A percentile compares a stretch with the other conserved stretches of the same genome.
phyloP scores from a whole-genome alignment of 2,797 vertebrate species.

The Onychomys arenicola region DNA sequence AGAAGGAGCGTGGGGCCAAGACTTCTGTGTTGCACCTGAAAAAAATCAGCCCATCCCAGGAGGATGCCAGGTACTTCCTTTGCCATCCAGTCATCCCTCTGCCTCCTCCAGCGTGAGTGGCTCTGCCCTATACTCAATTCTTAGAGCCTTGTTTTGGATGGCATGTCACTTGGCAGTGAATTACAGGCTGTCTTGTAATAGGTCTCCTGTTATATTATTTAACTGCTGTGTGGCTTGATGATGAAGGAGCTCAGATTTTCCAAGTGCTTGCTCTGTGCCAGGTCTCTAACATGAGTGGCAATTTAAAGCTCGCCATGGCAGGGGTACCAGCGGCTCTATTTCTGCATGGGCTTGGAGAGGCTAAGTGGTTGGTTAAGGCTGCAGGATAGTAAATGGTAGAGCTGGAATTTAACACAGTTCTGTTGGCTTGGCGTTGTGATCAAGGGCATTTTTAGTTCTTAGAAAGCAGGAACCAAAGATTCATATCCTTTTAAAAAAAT shows the following conservation, averaged over 20 bases:
- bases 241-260: conserved; percentile 41
- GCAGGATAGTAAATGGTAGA: background rate
- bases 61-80: background rate
- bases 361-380: background rate
- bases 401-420: conserved; percentile 1
- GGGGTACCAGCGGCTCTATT: background rate
- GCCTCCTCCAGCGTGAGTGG: background rate
- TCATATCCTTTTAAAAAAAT: background rate
- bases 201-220: conserved; percentile 59
- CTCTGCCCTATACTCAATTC: background rate
- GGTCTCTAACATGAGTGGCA: background rate
- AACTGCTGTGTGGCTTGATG: conserved; percentile 24
- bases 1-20: background rate
- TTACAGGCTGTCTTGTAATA: conserved; percentile 9
- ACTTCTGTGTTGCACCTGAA: background rate
- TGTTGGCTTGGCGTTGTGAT: background rate
- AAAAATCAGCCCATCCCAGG: conserved; percentile 4
- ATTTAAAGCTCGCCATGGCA: background rate
- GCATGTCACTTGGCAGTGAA: conserved; percentile 27
- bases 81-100: background rate
- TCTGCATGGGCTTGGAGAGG: background rate
- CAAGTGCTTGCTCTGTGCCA: background rate
- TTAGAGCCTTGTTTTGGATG: conserved; percentile 26
- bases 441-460: conserved; percentile 8
- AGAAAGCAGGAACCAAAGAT: conserved; percentile 3